These are phyloP conservation scores for Agrilus planipennis DNA, from an alignment of 1,140 invertebrate genomes.

Conservation along the genomic window DNA sequence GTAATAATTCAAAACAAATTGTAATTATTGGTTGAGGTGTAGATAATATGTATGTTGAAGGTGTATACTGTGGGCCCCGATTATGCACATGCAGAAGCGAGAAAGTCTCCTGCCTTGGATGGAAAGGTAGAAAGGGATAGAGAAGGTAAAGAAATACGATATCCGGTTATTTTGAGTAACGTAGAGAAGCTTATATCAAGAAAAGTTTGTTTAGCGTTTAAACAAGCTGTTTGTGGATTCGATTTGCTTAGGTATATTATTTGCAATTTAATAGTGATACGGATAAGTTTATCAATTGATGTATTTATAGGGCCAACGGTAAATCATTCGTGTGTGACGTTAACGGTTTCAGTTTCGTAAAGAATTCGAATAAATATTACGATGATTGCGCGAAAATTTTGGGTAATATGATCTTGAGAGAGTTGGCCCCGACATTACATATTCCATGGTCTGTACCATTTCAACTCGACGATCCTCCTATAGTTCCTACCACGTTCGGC, in stretches of 20 bases:
- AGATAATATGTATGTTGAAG: too few relatives aligned
- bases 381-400: constrained; percentile 98
- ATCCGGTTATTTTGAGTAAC: constrained; percentile 95
- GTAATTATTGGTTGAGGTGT: too few relatives aligned
- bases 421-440: constrained; percentile 86
- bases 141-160: constrained; percentile 97
- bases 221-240: constrained; percentile 99
- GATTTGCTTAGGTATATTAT: constrained; percentile 73
- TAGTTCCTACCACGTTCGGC: constrained; percentile 97
- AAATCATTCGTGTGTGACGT: constrained; percentile 99
- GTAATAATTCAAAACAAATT: too few relatives aligned
- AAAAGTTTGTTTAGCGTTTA: constrained; percentile 95
- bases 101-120: constrained; percentile 95
- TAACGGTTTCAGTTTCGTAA: constrained; percentile 99
- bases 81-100: constrained; percentile 97
- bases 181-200: constrained; percentile 98
- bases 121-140: constrained; percentile 98
- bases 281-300: not conserved
- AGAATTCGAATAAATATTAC: constrained; percentile 99
- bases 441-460: constrained; percentile 96
- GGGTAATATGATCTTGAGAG: constrained; percentile 85
- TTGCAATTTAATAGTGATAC: too few relatives aligned
- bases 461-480: constrained; percentile 94
- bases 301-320: constrained; percentile 77
- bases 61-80: constrained; percentile 93